These are phyloP conservation scores for Achatina immaculata DNA, from an alignment of 1,140 invertebrate genomes.

Conservation along the genomic window DNA sequence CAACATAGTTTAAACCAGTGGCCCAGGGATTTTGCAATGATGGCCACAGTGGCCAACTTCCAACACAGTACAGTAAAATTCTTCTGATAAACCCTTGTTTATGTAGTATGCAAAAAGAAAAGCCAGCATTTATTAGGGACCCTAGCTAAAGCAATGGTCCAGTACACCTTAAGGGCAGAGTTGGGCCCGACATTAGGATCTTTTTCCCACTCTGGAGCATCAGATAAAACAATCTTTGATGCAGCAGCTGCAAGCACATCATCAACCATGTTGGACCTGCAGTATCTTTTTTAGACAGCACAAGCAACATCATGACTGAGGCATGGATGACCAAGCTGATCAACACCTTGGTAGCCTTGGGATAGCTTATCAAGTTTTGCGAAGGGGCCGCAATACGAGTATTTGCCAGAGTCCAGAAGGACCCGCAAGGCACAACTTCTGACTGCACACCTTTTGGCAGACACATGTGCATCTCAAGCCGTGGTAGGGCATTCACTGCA, in stretches of 20 bases:
- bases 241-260: background rate
- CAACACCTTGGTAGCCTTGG: background rate
- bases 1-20: too few species aligned
- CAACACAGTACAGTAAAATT: too few species aligned
- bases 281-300: too few species aligned
- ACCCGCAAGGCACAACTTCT: background rate
- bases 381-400: background rate
- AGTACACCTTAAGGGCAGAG: too few species aligned
- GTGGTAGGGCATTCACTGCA: too few species aligned
- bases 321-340: background rate
- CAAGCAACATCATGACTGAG: background rate
- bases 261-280: too few species aligned
- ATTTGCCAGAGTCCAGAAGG: background rate
- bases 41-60: too few species aligned
- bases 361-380: background rate
- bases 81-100: too few species aligned
- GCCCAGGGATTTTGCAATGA: too few species aligned
- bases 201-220: background rate
- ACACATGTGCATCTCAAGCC: background rate
- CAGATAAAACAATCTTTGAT: background rate
- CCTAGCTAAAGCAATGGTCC: too few species aligned
- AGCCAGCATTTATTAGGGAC: too few species aligned
- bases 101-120: too few species aligned
- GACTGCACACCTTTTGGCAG: background rate
- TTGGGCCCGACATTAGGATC: background rate